Evolutionary conservation across 1,140 invertebrate genomes (phyloP), one percentile per base, ranked within the genome.

Genomic region (Tenebrio molitor): DNA sequence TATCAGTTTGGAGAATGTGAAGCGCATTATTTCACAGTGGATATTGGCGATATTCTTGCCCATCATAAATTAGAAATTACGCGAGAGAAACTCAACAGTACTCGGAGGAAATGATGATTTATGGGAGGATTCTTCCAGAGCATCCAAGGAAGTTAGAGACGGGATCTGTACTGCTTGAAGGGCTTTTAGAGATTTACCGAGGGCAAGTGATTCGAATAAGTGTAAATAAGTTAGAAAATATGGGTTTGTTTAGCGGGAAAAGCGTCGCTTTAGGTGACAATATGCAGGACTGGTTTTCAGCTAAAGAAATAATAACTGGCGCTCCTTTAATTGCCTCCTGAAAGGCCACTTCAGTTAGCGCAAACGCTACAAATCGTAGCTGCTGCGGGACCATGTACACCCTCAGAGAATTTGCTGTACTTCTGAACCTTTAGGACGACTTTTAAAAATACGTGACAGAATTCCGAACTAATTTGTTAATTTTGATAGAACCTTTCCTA

Each of bases 401-500:
- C 90, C 0, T 86, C 87, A 3, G 91, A 94, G 63, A 92, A 91
- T 79, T 80, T 95, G 53, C 81, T 86, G 0, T 97, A 92, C n/a
- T n/a, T n/a, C n/a, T 82, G 91, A 96, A 76, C 94, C 95, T 0
- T 83, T 97, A 7, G 88, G 89, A 72, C 93, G 96, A 79, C 84
- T 97, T 1, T 83, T 96, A 15, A 84, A 84, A 88, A 14, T 88
- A 91, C 75, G 86, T 95, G 0, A 83, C 84, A 14, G 83, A 89
- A 8, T 86, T 92, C 44, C 87, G 89, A 77, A 95, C 95, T 1
- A 89, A 97, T 81, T 83, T 96, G 3, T 86, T 94, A 23, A 87
- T 97, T 74, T 83, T 97, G 50, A 86, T 92, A 2, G 95, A 95
- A 0, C 95, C 95, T 3, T 95, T 97, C 77, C 77, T 96, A 25